Base-by-base conservation (phyloP, 2,113 vertebrate genomes). In the Corythornis vintsioides region DNA sequence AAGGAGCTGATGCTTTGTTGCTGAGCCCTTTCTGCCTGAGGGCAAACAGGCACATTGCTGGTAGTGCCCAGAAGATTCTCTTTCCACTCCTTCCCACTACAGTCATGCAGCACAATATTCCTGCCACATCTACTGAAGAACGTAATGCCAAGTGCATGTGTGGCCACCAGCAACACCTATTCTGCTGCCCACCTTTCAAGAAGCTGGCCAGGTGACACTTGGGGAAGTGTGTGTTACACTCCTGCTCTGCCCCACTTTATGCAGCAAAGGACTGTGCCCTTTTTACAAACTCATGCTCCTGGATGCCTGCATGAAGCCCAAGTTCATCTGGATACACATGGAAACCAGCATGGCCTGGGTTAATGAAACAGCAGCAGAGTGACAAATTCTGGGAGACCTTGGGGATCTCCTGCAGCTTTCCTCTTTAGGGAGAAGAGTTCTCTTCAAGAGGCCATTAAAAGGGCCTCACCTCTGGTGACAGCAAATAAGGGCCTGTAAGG, bases 41-140 rank as follows among this genome's bases (percentile, higher is more conserved):
- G 61, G 43, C 65, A 82, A 29, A 43, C n/a, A 81, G 20, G 7
- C 72, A 75, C 38, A 66, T 52, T 42, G 85, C 83, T 78, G 42
- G 55, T 6, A 55, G 52, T 11, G 26, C 60, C 50, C 69, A 38
- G 22, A 29, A 91, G 9, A 43, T 43, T 76, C 33, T 48, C 50
- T 65, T 83, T 50, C 64, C 9, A 7, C 24, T 80, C n/a, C 29
- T 38, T 42, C 25, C 63, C 18, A 29, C 13, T n/a, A 1, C 13
- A 11, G 19, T 25, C 6, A 2, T 19, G 16, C 67, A 63, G n/a
- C 25, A 25, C 22, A 38, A 4, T 12, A 2, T 56, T 74, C 57
- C 73, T 92, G 45, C n/a, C 21, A 3, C 2, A 33, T 29, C 13
- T 14, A n/a, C 8, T 24, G 1, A 1, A 1, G 9, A 76, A 17